These are phyloP conservation scores for Lepidocolaptes lacrymiger DNA, from an alignment of 2,797 vertebrate genomes.

Conservation along the genomic window DNA sequence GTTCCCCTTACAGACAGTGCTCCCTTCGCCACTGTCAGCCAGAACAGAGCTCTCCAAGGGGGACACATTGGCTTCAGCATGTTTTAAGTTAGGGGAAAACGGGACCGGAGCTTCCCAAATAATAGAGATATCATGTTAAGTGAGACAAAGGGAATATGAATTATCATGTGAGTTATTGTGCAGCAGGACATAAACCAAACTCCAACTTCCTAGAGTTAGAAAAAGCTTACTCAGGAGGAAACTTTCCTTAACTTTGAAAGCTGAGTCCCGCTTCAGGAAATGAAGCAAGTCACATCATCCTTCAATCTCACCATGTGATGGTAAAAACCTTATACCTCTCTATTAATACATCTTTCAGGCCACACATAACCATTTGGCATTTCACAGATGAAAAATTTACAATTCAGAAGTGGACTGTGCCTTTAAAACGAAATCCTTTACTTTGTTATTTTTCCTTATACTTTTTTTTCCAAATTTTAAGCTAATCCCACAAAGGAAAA, in stretches of 20 bases:
- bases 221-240: conserved; percentile 57
- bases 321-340: conserved; percentile 30
- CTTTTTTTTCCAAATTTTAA: conserved; percentile 58
- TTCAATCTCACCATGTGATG: conserved; percentile 43
- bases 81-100: neutral
- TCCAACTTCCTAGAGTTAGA: conserved; percentile 42
- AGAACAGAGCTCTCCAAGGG: neutral
- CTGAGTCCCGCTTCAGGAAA: conserved; percentile 51
- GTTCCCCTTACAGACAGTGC: neutral
- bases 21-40: neutral
- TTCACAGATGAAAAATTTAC: conserved; percentile 24
- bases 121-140: conserved; percentile 56
- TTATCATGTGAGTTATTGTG: conserved; percentile 50
- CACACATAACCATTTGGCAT: conserved; percentile 5
- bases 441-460: conserved; percentile 46
- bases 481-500: conserved; percentile 40
- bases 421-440: conserved; percentile 2
- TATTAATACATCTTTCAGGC: conserved; percentile 46
- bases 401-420: neutral
- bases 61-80: neutral
- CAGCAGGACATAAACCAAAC: conserved; percentile 61
- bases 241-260: conserved; percentile 57
- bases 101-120: neutral
- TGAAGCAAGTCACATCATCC: conserved; percentile 63
- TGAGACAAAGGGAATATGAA: conserved; percentile 31